Base-by-base conservation (phyloP, 2,888 invertebrate species). In the Brachyptera risi region DNA sequence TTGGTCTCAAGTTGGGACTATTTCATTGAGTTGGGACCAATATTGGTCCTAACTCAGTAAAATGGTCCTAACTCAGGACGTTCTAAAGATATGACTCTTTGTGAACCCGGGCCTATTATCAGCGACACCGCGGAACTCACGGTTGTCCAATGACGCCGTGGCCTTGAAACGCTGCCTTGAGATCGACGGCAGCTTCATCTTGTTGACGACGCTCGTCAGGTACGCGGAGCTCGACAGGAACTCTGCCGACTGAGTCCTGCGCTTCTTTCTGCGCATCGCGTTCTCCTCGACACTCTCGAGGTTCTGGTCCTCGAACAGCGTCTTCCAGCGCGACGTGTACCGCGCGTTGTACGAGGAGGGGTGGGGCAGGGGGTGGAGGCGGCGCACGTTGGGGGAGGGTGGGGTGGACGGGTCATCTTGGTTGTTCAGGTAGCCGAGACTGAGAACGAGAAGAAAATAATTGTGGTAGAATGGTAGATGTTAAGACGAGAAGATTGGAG, bases 101-200 rank as follows among this genome's bases (percentile, higher is more conserved):
- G n/a, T n/a, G n/a, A n/a, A n/a, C n/a, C n/a, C n/a, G n/a, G n/a
- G n/a, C n/a, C n/a, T n/a, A n/a, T n/a, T n/a, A 40, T n/a, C 40
- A 40, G 40, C 26, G 26, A 5, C 5, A 7, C 11, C 7, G 31
- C 11, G 13, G 24, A 27, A 61, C 65, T 63, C 51, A 65, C 65
- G 44, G 40, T 65, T 65, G 17, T 63, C 63, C 15, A 65, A 58
- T 19, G 65, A 65, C 11, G 59, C 63, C 24, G 62, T 51, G 9
- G 60, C 58, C 27, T 59, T 50, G 40, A 62, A 65, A n/a, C 23
- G 54, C 13, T 23, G 35, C 21, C 54, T 15, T 3, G 17, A 37
- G 35, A 54, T 54, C 21, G 54, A 19, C 37, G 54, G 54, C 3
- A 54, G 54, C 54, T 23, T 35, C 37, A 54, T 19, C 35, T 35